phyloP scores from a whole-genome alignment of 2,797 vertebrate genomes.

The Helostoma temminkii region DNA sequence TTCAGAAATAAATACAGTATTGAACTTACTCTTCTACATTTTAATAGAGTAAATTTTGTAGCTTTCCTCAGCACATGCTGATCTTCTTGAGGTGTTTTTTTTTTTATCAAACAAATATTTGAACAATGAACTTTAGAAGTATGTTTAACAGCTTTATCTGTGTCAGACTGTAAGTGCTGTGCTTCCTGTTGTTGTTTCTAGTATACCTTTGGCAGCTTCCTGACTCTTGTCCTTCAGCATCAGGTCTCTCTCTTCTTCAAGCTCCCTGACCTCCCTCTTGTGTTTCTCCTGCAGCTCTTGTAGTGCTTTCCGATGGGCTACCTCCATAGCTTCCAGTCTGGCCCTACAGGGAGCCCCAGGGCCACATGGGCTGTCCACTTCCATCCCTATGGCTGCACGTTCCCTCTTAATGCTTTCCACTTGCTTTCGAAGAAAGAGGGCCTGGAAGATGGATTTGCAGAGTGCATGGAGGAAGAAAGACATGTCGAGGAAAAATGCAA shows the following conservation, averaged over 20 bases:
- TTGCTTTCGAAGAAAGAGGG: slow-evolving; percentile 73
- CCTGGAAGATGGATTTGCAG: slow-evolving; percentile 55
- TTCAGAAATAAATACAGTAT: too few relatives aligned
- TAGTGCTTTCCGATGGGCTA: slow-evolving; percentile 87
- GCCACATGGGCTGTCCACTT: slow-evolving; percentile 74
- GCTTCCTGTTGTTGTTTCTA: not conserved
- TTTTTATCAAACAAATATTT: not conserved
- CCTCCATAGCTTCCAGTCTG: slow-evolving; percentile 90
- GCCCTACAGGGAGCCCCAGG: slow-evolving; percentile 85
- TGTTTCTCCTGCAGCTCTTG: slow-evolving; percentile 90
- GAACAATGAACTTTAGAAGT: not conserved
- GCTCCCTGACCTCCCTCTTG: slow-evolving; percentile 84
- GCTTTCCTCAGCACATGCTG: not conserved
- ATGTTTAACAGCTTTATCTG: not conserved
- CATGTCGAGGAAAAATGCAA: not conserved
- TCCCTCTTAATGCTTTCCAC: slow-evolving; percentile 69
- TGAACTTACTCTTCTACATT: not conserved
- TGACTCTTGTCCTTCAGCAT: slow-evolving; percentile 89
- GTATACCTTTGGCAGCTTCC: slow-evolving; percentile 86
- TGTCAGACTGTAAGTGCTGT: not conserved
- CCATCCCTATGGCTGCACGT: slow-evolving; percentile 36
- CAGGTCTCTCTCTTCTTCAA: slow-evolving; percentile 87
- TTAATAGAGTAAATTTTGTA: too few relatives aligned
- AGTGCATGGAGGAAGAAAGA: not conserved
- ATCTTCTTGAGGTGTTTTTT: not conserved